Percentiles rank a stretch among this genome's conserved stretches.
phyloP scores from a whole-genome alignment of 2,113 vertebrate species.

The Protobothrops mucrosquamatus region DNA sequence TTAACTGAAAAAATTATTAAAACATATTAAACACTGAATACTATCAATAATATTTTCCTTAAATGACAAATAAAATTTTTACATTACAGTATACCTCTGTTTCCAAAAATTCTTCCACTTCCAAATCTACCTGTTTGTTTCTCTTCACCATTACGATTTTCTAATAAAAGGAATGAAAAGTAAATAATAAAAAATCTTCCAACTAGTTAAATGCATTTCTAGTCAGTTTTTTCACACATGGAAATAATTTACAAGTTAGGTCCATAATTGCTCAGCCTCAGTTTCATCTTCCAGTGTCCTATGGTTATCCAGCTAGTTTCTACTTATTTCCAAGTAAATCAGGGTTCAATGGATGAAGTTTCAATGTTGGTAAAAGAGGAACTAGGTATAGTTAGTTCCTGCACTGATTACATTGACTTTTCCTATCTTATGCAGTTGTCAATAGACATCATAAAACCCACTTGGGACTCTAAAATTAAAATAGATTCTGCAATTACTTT shows the following conservation, averaged over 20 bases:
- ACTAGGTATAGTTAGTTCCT: background rate
- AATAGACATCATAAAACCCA: background rate
- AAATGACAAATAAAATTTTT: background rate
- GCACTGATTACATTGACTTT: background rate
- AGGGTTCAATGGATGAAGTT: background rate
- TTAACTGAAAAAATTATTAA: background rate
- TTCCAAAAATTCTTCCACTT: slow-evolving; percentile 51
- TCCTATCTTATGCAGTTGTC: background rate
- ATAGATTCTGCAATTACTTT: background rate
- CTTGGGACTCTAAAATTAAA: background rate
- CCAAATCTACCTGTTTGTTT: slow-evolving; percentile 35
- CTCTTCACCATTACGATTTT: slow-evolving; percentile 17
- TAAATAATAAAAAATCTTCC: background rate
- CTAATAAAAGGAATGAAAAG: slow-evolving; percentile 3
- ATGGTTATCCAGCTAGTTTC: background rate
- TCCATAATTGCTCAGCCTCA: background rate
- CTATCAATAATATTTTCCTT: background rate
- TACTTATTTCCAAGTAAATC: background rate
- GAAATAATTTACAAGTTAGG: background rate
- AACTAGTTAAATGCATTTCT: background rate
- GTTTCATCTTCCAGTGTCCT: background rate
- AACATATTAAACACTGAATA: background rate
- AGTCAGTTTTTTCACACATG: background rate
- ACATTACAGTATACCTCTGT: slow-evolving; percentile 52
- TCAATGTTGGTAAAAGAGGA: background rate